These are phyloP conservation scores for Emmelina monodactyla DNA, from an alignment of 2,888 invertebrate genomes.

Conservation along the genomic window DNA sequence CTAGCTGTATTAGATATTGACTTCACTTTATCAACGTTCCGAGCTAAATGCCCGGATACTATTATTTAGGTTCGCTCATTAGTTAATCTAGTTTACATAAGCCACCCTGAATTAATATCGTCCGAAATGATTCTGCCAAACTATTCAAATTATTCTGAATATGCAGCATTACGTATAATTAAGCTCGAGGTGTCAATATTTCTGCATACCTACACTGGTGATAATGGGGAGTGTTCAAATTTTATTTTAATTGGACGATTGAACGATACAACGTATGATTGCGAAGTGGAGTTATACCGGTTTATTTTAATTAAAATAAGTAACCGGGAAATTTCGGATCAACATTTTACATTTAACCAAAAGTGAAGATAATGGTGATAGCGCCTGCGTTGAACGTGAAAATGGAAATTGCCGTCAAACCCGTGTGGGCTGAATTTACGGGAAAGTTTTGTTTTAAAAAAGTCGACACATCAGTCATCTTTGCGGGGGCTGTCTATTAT, in stretches of 20 bases:
- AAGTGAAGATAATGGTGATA: not conserved
- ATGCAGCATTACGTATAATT: not conserved
- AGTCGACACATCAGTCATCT: constrained; percentile 60
- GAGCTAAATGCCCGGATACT: constrained; percentile 8
- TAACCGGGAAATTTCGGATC: not conserved
- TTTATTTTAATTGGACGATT: constrained; percentile 1
- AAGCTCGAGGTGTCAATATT: constrained; percentile 1
- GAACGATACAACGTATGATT: constrained; percentile 1
- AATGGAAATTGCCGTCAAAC: constrained; percentile 29
- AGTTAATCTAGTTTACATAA: not conserved
- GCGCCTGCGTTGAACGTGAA: constrained; percentile 23
- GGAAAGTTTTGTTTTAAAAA: constrained; percentile 27
- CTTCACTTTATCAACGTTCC: constrained; percentile 20
- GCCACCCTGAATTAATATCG: not conserved
- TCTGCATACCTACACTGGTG: not conserved
- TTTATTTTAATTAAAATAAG: constrained; percentile 1
- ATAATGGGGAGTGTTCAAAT: not conserved
- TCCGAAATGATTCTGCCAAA: too few relatives aligned
- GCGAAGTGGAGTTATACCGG: constrained; percentile 1
- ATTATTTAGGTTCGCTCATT: not conserved
- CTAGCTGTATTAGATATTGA: constrained; percentile 33
- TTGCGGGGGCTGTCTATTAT: constrained; percentile 59
- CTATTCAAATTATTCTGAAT: not conserved
- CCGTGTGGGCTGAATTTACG: constrained; percentile 21
- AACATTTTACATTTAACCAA: not conserved